A percentile compares a stretch with the other conserved stretches of the same genome.
These are phyloP conservation scores for Scartelaos histophorus DNA, from an alignment of 2,113 vertebrate species.

Conservation along the genomic window DNA sequence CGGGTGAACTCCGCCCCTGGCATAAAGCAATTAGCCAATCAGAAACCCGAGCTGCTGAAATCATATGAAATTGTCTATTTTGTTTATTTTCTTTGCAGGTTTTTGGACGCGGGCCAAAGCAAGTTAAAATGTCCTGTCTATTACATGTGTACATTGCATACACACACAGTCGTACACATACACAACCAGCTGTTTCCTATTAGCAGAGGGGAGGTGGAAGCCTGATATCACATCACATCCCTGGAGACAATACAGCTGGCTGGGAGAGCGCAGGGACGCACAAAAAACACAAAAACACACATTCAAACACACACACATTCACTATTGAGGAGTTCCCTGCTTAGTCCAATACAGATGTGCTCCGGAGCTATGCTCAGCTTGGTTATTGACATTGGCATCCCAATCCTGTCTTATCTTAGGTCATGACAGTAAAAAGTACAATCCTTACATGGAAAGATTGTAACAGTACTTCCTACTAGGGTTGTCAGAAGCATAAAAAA, in stretches of 20 bases:
- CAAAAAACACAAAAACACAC: constrained; percentile 26
- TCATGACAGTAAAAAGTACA: neutral
- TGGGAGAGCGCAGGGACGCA: constrained; percentile 33
- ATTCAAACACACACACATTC: constrained; percentile 26
- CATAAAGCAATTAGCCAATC: constrained; percentile 1
- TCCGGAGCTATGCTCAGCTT: neutral
- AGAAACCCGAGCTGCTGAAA: neutral
- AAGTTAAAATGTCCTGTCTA: constrained; percentile 23
- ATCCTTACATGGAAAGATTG: neutral
- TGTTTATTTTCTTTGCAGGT: neutral
- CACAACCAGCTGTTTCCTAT: constrained; percentile 56
- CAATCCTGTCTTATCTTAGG: neutral
- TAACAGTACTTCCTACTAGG: neutral
- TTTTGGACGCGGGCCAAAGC: neutral
- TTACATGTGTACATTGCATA: constrained; percentile 16
- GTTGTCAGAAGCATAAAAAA: no score
- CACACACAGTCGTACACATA: constrained; percentile 40
- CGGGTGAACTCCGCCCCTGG: constrained; percentile 89
- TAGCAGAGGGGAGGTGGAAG: constrained; percentile 51
- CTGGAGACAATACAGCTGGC: constrained; percentile 56
- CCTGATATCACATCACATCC: constrained; percentile 64
- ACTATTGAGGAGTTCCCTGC: constrained; percentile 33
- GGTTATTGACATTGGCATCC: constrained; percentile 9
- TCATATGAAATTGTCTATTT: constrained; percentile 3
- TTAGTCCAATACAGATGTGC: constrained; percentile 17